These are phyloP conservation scores for Erpornis zantholeuca DNA, from an alignment of 2,113 vertebrate genomes.

Conservation along the genomic window DNA sequence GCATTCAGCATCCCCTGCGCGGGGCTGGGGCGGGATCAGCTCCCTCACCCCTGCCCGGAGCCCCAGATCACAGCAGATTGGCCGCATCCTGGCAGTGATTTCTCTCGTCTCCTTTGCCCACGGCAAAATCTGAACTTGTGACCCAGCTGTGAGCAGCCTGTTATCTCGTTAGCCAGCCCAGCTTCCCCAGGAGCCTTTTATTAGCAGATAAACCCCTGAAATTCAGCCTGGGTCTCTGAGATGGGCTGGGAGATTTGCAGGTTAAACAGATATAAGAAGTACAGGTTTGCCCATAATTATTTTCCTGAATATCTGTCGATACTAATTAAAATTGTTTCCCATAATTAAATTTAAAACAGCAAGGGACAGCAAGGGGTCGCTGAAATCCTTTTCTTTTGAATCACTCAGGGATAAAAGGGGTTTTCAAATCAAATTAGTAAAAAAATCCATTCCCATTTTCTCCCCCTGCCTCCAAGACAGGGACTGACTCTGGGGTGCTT, in stretches of 20 bases:
- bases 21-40: neutral
- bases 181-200: neutral
- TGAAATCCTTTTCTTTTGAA: neutral
- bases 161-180: neutral
- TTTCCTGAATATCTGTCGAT: conserved; percentile 8
- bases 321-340: conserved; percentile 40
- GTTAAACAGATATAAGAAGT: neutral
- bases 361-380: neutral
- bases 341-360: conserved; percentile 33
- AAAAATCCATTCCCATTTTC: neutral
- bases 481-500: neutral
- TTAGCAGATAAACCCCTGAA: neutral
- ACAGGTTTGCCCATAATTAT: neutral
- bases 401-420: neutral
- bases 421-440: neutral
- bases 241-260: neutral
- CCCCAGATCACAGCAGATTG: neutral
- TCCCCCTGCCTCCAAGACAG: neutral
- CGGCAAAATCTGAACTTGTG: conserved; percentile 39
- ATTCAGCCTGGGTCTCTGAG: neutral
- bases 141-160: conserved; percentile 41
- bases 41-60: neutral
- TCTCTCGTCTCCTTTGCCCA: neutral
- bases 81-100: neutral
- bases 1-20: neutral